These are phyloP conservation scores for Artibeus jamaicensis DNA, from an alignment of 2,797 vertebrate genomes.

Conservation along the genomic window DNA sequence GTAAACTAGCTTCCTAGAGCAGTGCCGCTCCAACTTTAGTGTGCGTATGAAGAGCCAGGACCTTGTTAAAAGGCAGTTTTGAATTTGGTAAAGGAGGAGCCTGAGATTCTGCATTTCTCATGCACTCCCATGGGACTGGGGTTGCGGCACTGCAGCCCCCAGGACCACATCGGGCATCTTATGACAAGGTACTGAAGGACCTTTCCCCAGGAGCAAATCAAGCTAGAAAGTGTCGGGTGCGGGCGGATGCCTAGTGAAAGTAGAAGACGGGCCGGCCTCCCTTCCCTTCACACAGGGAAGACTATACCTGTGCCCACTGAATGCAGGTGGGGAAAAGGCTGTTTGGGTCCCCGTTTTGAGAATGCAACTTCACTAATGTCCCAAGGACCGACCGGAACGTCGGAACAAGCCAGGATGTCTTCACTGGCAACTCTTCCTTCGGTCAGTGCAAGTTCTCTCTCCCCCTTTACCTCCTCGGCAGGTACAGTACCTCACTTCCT, in stretches of 20 bases:
- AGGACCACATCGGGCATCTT: background rate
- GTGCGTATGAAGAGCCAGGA: background rate
- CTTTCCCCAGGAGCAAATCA: background rate
- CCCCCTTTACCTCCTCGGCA: background rate
- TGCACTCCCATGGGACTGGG: rapidly evolving
- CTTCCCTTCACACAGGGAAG: rapidly evolving
- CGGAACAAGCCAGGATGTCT: background rate
- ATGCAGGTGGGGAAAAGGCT: background rate
- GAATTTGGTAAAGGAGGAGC: background rate
- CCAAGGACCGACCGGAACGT: background rate
- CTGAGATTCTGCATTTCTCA: background rate
- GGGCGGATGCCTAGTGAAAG: rapidly evolving
- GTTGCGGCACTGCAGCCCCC: rapidly evolving
- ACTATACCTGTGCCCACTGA: rapidly evolving
- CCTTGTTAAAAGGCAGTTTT: background rate
- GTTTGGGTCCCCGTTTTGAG: background rate
- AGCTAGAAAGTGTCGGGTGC: background rate
- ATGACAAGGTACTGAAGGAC: background rate
- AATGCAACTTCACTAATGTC: background rate
- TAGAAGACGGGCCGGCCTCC: background rate
- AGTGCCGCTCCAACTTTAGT: background rate
- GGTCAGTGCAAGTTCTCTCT: background rate
- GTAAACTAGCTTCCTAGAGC: background rate
- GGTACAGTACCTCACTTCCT: background rate
- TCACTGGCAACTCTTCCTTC: background rate